A percentile compares a stretch with the other conserved stretches of the same genome.
Evolutionary conservation across 2,797 vertebrate species (phyloP).

Genomic region (Protonibea diacanthus): DNA sequence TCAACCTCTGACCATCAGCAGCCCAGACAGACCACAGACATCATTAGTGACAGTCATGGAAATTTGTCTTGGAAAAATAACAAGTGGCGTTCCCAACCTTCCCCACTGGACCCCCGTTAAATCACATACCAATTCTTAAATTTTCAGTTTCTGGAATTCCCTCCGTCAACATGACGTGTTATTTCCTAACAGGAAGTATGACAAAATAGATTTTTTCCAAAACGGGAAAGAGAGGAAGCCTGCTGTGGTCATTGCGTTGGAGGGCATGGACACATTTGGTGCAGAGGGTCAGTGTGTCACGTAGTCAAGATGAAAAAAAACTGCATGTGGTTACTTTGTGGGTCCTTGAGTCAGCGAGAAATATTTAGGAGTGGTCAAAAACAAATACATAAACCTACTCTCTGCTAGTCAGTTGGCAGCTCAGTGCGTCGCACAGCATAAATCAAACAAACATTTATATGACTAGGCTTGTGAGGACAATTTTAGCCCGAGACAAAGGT

Average conservation of each 20-base stretch:
- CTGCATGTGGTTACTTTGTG: constrained; percentile 45
- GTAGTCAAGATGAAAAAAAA: constrained; percentile 35
- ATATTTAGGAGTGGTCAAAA: constrained; percentile 59
- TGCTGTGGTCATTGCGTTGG: constrained; percentile 25
- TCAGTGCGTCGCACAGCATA: not conserved
- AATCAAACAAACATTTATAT: constrained; percentile 14
- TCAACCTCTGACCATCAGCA: constrained; percentile 41
- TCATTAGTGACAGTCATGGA: constrained; percentile 54
- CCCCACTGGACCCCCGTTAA: constrained; percentile 2
- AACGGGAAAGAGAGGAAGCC: constrained; percentile 35
- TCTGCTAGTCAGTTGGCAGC: constrained; percentile 7
- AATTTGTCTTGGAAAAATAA: constrained; percentile 59
- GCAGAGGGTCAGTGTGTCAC: constrained; percentile 62
- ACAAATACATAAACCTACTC: constrained; percentile 54
- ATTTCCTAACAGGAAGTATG: constrained; percentile 44
- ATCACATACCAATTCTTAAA: constrained; percentile 31
- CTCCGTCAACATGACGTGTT: constrained; percentile 38
- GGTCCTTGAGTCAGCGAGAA: constrained; percentile 48
- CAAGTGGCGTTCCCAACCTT: constrained; percentile 24
- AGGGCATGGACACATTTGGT: constrained; percentile 16
- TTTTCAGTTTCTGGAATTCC: constrained; percentile 44
- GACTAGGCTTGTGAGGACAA: not conserved
- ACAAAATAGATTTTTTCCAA: constrained; percentile 47
- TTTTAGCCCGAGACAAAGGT: not conserved
- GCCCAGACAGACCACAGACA: constrained; percentile 62